Base-by-base conservation (phyloP, 1,140 invertebrate species). In the Calliopsis andreniformis region DNA sequence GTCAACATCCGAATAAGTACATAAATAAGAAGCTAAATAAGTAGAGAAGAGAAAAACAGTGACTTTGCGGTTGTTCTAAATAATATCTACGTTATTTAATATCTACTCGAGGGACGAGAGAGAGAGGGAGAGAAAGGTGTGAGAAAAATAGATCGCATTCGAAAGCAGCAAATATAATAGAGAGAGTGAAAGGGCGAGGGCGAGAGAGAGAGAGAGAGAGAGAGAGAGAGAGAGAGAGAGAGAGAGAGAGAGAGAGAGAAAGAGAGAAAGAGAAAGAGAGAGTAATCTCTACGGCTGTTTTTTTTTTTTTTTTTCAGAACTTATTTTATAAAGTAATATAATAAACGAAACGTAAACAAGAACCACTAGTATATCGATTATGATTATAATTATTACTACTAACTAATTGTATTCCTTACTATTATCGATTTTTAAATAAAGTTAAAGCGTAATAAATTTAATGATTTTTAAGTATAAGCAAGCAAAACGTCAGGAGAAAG, bases 1-100 rank as follows among this genome's bases (percentile, higher is more conserved):
- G 88, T 76, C 75, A 89, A 86, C 85, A 83, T 88, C 87, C 69
- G 76, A 88, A 56, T 85, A 85, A 59, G 86, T 84, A 80, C 83
- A 86, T 82, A 83, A 76, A 80, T 88, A 88, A 76, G 79, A 82
- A 59, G 77, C 35, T 75, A 79, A 69, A 63, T 77, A 82, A 78
- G 75, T 77, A 70, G n/a, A 53, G 45, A 14, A 58, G 64, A 68
- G 43, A 59, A 73, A 51, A 82, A 32, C 35, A 77, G 77, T 82
- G 68, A 87, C 70, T 81, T 58, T 49, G 68, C 77, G 79, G 73
- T 79, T 81, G 61, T 85, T 84, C 79, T 68, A 82, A 85, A 80
- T 86, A 72, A 81, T 63, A n/a, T n/a, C n/a, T n/a, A 69, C 61
- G 70, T 83, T 86, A 82, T 83, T 82, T 76, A 81, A 84, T 81